Conservation (phyloP, 2,113 vertebrate species). For the Heterocephalus glaber region DNA sequence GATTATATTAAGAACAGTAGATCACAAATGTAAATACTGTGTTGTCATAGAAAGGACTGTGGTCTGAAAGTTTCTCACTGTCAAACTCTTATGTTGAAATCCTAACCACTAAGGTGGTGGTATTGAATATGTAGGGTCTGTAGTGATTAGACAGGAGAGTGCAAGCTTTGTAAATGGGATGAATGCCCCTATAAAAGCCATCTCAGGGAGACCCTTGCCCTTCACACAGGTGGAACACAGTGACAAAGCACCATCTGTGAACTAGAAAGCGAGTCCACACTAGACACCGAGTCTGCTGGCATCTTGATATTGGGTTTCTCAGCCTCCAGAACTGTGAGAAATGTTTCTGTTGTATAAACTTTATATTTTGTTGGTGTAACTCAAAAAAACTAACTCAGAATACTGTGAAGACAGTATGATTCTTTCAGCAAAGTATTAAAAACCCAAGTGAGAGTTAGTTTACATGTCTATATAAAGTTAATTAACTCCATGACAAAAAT, state of each 20-base stretch:
- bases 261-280: background rate
- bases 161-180: background rate
- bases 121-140: background rate
- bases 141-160: too few relatives aligned
- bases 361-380: background rate
- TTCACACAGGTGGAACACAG: too few relatives aligned
- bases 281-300: background rate
- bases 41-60: background rate
- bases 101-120: background rate
- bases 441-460: background rate
- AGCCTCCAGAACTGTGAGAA: background rate
- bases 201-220: accelerated
- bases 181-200: background rate
- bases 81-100: background rate
- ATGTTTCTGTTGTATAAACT: background rate
- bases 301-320: background rate
- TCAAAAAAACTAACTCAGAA: background rate
- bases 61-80: background rate
- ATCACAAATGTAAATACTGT: background rate
- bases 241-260: background rate
- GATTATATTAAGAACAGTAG: background rate
- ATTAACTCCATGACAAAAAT: background rate
- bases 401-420: background rate
- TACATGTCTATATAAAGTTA: background rate
- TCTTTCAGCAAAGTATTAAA: background rate